Evolutionary conservation across 2,113 vertebrate species (phyloP).

Genomic region (Danio rerio): DNA sequence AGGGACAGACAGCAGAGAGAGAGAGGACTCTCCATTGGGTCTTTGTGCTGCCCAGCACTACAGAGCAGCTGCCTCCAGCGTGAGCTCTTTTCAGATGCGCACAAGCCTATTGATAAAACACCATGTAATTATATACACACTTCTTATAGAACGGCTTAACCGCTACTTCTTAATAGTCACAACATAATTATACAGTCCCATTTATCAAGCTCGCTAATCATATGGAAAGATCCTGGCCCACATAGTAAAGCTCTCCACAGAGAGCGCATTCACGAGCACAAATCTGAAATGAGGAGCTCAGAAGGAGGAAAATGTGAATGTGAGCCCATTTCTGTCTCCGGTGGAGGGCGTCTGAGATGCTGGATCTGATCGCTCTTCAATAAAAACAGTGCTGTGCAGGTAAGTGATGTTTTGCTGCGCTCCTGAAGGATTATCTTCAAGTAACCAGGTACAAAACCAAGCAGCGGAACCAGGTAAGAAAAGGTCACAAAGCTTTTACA

Average conservation of each 20-base stretch:
- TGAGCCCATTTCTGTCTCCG: slow-evolving; percentile 15
- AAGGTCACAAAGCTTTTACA: slow-evolving; percentile 50
- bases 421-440: slow-evolving; percentile 35
- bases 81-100: slow-evolving; percentile 44
- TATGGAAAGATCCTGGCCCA: slow-evolving; percentile 40
- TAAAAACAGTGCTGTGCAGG: slow-evolving; percentile 19
- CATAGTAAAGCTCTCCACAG: slow-evolving; percentile 7
- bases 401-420: slow-evolving; percentile 30
- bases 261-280: slow-evolving; percentile 2
- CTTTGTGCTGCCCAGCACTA: slow-evolving; percentile 50
- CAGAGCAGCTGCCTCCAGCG: slow-evolving; percentile 35
- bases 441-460: slow-evolving; percentile 21
- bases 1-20: neutral
- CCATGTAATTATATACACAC: slow-evolving; percentile 56
- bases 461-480: slow-evolving; percentile 27
- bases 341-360: slow-evolving; percentile 8
- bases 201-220: slow-evolving; percentile 42
- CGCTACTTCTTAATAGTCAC: slow-evolving; percentile 56
- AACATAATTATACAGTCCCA: slow-evolving; percentile 53
- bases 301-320: neutral
- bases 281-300: neutral
- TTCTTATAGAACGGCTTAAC: slow-evolving; percentile 51
- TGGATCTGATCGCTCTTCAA: slow-evolving; percentile 39
- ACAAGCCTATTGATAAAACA: slow-evolving; percentile 59
- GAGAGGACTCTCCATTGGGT: slow-evolving; percentile 24